These are phyloP conservation scores for Aphrocallistes beatrix DNA, from an alignment of 37 sponge, comb jelly and placozoan species.

Conservation along the genomic window DNA sequence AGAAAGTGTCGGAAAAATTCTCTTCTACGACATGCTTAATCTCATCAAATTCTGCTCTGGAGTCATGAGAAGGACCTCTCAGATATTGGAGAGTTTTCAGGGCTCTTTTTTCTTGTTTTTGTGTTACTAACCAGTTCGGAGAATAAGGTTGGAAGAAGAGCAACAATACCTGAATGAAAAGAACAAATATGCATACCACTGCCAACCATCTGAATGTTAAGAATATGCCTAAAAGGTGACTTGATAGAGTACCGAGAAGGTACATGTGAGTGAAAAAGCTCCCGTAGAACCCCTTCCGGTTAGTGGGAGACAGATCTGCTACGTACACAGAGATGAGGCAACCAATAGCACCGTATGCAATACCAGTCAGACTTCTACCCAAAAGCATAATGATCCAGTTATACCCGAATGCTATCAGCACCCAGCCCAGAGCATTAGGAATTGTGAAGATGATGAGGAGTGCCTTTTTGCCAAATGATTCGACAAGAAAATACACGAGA, in stretches of 20 bases:
- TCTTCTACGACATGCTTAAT: constrained; percentile 4
- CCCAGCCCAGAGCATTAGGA: not conserved
- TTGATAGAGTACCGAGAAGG: not conserved
- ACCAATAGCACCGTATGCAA: not conserved
- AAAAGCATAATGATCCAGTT: not conserved
- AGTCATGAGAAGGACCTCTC: constrained; percentile 25
- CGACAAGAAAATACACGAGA: not conserved
- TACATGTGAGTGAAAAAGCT: not conserved
- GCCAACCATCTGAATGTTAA: not conserved
- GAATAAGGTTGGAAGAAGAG: constrained; percentile 47
- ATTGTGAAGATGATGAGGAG: not conserved
- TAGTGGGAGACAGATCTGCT: not conserved
- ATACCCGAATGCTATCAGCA: not conserved
- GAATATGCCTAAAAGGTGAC: not conserved
- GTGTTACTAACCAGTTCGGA: constrained; percentile 48
- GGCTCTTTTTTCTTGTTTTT: not conserved
- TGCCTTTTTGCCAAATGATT: not conserved
- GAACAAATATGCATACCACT: constrained; percentile 25
- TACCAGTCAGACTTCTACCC: not conserved
- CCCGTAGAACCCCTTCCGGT: not conserved
- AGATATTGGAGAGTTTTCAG: constrained; percentile 20
- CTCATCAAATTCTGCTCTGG: constrained; percentile 23
- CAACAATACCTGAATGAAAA: constrained; percentile 34
- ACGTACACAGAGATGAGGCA: not conserved
- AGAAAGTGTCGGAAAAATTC: not conserved